A percentile compares a stretch with the other conserved stretches of the same genome.
Evolutionary conservation across 2,888 invertebrate species (phyloP).

Genomic region (Drymonia ruficornis): DNA sequence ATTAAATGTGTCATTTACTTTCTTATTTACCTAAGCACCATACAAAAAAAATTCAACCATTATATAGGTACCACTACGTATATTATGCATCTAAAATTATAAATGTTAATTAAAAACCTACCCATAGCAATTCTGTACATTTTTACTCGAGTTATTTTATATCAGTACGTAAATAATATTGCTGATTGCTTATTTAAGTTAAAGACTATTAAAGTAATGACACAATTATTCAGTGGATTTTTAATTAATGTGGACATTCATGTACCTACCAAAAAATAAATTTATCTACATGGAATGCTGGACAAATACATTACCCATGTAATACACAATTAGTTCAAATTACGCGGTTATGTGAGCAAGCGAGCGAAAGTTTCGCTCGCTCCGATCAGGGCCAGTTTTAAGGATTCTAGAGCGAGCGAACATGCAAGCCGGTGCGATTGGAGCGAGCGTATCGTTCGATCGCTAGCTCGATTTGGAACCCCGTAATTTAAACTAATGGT

Average conservation of each 20-base stretch:
- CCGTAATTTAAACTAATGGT: not conserved
- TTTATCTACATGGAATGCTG: constrained; percentile 53
- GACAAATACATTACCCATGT: constrained; percentile 54
- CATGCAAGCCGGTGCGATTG: too few species aligned
- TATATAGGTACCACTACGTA: too few species aligned
- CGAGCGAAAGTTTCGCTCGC: not conserved
- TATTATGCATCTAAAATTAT: too few species aligned
- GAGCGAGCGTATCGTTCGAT: not conserved
- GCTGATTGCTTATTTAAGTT: too few species aligned
- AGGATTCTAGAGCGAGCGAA: too few species aligned
- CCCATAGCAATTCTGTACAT: too few species aligned
- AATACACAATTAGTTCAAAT: constrained; percentile 15
- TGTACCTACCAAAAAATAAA: constrained; percentile 77
- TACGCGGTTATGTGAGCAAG: not conserved
- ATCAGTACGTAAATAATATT: too few species aligned
- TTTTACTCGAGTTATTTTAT: not conserved
- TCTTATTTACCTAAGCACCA: constrained; percentile 6
- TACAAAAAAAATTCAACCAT: too few species aligned
- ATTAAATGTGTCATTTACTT: constrained; percentile 62
- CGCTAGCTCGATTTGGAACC: not conserved
- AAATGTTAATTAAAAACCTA: too few species aligned
- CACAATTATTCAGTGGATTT: constrained; percentile 65
- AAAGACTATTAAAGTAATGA: constrained; percentile 25
- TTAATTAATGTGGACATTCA: constrained; percentile 68
- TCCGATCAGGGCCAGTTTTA: too few species aligned